Conservation (phyloP, 2,113 vertebrate species). For the Caracal caracal region DNA sequence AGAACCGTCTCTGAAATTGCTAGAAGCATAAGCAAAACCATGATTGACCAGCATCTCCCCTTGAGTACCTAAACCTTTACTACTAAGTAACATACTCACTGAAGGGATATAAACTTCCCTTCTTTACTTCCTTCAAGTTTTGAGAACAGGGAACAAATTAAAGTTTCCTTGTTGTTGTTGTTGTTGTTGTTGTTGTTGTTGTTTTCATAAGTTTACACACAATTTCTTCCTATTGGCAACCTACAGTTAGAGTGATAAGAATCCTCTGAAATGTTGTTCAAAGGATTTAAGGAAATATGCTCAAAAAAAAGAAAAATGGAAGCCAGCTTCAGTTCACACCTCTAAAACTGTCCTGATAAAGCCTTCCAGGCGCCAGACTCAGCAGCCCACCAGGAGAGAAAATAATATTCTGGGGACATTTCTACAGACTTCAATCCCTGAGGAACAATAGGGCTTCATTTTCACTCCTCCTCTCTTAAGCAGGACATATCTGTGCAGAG, state of each 20-base stretch:
- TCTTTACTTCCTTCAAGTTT: not conserved
- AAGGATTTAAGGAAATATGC: slow-evolving; percentile 66
- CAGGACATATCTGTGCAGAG: not conserved
- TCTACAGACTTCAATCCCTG: slow-evolving; percentile 4
- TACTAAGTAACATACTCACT: not conserved
- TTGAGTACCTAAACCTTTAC: not conserved
- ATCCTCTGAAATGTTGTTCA: slow-evolving; percentile 45
- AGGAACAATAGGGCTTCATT: not conserved
- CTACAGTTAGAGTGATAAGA: slow-evolving; percentile 34
- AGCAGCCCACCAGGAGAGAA: slow-evolving; percentile 28
- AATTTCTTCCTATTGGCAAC: slow-evolving; percentile 34
- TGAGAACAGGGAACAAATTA: not conserved
- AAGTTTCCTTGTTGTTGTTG: not conserved
- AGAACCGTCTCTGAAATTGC: not conserved
- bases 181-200: not conserved
- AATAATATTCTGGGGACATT: slow-evolving; percentile 55
- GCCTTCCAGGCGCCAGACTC: slow-evolving; percentile 51
- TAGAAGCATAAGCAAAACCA: not conserved
- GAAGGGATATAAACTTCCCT: not conserved
- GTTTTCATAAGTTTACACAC: not conserved
- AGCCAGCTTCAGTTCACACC: slow-evolving; percentile 61
- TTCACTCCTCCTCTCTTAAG: not conserved
- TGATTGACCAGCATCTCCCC: not conserved
- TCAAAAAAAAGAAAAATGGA: slow-evolving; percentile 36
- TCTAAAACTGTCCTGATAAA: slow-evolving; percentile 73